Conservation (phyloP, 2,797 vertebrate genomes). For the Alectoris magna region DNA sequence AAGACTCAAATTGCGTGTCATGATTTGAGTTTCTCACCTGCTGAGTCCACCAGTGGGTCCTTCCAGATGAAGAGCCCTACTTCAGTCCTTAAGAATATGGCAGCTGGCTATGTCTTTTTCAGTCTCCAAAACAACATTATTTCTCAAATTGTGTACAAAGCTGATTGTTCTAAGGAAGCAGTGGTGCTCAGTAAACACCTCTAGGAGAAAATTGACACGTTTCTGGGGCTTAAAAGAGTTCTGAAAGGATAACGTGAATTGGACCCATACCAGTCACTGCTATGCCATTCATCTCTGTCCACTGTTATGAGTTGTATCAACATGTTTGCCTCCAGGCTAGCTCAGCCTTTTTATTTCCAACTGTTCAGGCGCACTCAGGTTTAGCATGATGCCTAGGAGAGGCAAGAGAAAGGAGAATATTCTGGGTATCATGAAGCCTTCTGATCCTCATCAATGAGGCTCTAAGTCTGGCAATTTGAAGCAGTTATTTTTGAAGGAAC, state of each 20-base stretch:
- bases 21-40: neutral
- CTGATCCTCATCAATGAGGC: conserved; percentile 46
- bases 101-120: neutral
- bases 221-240: neutral
- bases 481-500: conserved; percentile 25
- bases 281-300: neutral
- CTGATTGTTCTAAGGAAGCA: neutral
- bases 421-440: conserved; percentile 37
- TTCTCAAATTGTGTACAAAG: neutral
- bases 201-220: neutral
- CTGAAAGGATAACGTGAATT: conserved; percentile 17
- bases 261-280: neutral
- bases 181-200: conserved; percentile 4
- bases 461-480: conserved; percentile 9
- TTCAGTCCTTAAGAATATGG: neutral
- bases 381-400: conserved; percentile 20
- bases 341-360: neutral
- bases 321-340: neutral
- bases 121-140: neutral
- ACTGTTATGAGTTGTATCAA: neutral
- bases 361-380: conserved; percentile 11
- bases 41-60: neutral
- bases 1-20: neutral
- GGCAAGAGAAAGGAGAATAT: neutral
- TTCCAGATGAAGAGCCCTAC: neutral